Percentiles rank a stretch among this genome's conserved stretches.
These are phyloP conservation scores for Phocoena sinus DNA, from an alignment of 2,113 vertebrate genomes.

Conservation along the genomic window DNA sequence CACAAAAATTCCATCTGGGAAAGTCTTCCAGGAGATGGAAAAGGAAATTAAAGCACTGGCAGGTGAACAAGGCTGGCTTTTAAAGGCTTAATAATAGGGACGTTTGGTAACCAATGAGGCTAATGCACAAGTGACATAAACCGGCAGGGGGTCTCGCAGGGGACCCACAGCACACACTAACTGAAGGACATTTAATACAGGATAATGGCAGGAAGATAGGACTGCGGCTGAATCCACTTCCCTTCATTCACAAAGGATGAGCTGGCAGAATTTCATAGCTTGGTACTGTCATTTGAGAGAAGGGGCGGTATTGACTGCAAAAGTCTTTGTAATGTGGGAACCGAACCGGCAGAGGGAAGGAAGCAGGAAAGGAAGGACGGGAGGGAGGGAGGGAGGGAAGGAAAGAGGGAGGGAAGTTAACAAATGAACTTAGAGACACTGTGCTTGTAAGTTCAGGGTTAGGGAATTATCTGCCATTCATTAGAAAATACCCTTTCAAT, in stretches of 20 bases:
- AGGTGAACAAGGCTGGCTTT: constrained; percentile 76
- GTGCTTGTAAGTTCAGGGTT: constrained; percentile 44
- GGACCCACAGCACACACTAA: constrained; percentile 79
- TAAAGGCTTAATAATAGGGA: constrained; percentile 83
- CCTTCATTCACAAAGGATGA: constrained; percentile 78
- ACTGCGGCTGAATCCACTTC: constrained; percentile 74
- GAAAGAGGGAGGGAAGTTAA: constrained; percentile 20
- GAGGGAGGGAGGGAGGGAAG: background rate
- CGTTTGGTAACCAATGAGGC: constrained; percentile 81
- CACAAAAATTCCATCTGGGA: constrained; percentile 68
- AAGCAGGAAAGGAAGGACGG: constrained; percentile 62
- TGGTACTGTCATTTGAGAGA: constrained; percentile 67
- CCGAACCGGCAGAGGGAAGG: constrained; percentile 50
- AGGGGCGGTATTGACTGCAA: constrained; percentile 76
- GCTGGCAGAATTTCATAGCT: constrained; percentile 78
- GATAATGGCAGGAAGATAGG: constrained; percentile 79
- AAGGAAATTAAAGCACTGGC: constrained; percentile 62
- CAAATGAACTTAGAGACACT: constrained; percentile 14
- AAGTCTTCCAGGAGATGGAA: constrained; percentile 68
- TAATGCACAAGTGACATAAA: constrained; percentile 81
- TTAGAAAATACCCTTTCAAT: constrained; percentile 46
- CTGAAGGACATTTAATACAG: constrained; percentile 79
- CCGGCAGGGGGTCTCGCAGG: constrained; percentile 76
- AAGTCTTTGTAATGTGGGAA: constrained; percentile 59
- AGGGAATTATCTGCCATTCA: constrained; percentile 47